These are phyloP conservation scores for Melitaea cinxia DNA, from an alignment of 1,140 invertebrate genomes.

Conservation along the genomic window DNA sequence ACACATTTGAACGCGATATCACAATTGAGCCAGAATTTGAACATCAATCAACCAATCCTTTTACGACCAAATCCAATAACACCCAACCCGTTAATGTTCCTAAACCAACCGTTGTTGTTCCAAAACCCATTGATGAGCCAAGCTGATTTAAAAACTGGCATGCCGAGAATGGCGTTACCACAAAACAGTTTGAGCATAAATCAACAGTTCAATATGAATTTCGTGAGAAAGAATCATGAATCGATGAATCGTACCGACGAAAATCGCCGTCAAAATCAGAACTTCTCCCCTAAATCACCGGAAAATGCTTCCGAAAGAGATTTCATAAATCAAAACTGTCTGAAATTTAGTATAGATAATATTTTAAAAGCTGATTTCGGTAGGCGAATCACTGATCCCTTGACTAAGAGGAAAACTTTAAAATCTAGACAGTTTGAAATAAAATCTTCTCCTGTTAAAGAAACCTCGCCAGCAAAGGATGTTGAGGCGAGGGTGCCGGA, in stretches of 20 bases:
- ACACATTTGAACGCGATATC: conserved; percentile 83
- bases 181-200: conserved; percentile 55
- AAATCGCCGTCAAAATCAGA: conserved; percentile 53
- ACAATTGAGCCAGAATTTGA: conserved; percentile 80
- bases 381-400: conserved; percentile 86
- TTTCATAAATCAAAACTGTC: conserved; percentile 83
- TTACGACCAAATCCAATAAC: conserved; percentile 76
- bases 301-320: conserved; percentile 67
- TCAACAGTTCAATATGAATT: conserved; percentile 57
- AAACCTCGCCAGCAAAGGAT: conserved; percentile 45
- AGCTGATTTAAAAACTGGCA: conserved; percentile 58
- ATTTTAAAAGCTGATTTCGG: conserved; percentile 95
- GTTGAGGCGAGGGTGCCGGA: conserved; percentile 65
- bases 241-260: conserved; percentile 54
- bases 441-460: conserved; percentile 56
- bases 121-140: conserved; percentile 69
- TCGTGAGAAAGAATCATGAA: conserved; percentile 53
- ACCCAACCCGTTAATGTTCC: conserved; percentile 78
- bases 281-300: conserved; percentile 58
- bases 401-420: conserved; percentile 82
- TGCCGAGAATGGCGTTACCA: conserved; percentile 52
- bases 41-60: conserved; percentile 69
- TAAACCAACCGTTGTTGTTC: conserved; percentile 78
- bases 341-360: conserved; percentile 96
- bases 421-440: conserved; percentile 58